Evolutionary conservation across 2,797 vertebrate genomes (phyloP).

Genomic region (Ceryle rudis): DNA sequence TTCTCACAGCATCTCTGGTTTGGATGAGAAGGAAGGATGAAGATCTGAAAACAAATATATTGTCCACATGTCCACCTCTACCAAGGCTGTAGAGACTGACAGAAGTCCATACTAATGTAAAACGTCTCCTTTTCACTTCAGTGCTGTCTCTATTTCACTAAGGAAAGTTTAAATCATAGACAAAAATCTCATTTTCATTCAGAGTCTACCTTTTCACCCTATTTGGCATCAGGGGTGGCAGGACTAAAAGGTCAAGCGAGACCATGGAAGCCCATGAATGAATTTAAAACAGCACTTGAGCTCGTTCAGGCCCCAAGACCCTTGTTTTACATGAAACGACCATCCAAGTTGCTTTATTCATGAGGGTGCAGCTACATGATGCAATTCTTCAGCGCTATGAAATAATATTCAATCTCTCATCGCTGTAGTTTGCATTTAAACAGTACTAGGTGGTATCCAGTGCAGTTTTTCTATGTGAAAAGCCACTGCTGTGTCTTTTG

Average conservation of each 20-base stretch:
- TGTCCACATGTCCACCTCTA: not conserved
- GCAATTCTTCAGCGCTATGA: not conserved
- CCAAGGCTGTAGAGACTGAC: rapidly evolving
- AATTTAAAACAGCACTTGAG: not conserved
- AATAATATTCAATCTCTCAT: not conserved
- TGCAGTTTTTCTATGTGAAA: not conserved
- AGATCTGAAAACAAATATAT: not conserved
- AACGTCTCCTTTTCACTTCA: not conserved
- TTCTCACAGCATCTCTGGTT: not conserved
- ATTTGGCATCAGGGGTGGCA: not conserved
- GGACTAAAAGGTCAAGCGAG: not conserved
- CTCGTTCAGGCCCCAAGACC: not conserved
- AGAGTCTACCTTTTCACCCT: not conserved
- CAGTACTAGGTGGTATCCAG: not conserved
- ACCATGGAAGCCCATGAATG: not conserved
- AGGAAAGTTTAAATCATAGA: not conserved
- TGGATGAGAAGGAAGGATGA: not conserved
- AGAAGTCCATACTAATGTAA: not conserved
- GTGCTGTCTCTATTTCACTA: not conserved
- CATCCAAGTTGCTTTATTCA: not conserved
- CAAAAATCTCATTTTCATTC: not conserved
- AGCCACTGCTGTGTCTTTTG: not conserved
- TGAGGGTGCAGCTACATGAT: not conserved
- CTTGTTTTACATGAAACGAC: not conserved
- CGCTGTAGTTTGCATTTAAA: not conserved